phyloP scores from a whole-genome alignment of 1,140 invertebrate species.

The Megalopta genalis region DNA sequence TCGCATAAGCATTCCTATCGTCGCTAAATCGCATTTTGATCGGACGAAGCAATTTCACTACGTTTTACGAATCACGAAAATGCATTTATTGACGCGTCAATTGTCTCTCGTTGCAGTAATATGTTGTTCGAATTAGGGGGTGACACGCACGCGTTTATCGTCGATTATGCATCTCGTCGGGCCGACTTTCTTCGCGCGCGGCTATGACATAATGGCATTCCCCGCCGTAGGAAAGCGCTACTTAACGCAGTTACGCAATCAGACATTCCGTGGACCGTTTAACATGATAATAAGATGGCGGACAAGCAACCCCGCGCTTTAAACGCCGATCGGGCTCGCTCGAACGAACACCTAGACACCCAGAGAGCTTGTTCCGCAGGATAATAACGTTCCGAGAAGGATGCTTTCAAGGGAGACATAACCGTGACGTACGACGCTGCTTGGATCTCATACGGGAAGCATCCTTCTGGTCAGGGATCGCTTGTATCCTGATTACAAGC shows the following conservation, averaged over 20 bases:
- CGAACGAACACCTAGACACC: no score
- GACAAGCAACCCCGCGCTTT: not conserved
- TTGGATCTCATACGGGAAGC: constrained; percentile 6
- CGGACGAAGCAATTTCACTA: no score
- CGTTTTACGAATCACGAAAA: no score
- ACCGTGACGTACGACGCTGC: not conserved
- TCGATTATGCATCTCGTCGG: not conserved
- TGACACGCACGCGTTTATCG: not conserved
- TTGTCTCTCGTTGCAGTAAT: no score
- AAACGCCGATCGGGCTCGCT: not conserved
- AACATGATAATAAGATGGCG: constrained; percentile 15
- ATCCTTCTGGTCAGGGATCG: constrained; percentile 54
- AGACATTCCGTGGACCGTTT: not conserved
- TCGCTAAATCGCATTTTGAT: no score
- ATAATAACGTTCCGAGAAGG: constrained; percentile 2
- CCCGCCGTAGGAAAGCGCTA: constrained; percentile 12
- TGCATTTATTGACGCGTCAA: no score
- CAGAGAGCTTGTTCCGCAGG: not conserved
- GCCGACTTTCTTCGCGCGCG: not conserved
- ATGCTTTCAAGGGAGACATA: not conserved
- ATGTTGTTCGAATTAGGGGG: not conserved
- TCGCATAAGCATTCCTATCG: no score
- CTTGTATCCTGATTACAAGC: constrained; percentile 55
- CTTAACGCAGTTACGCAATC: constrained; percentile 24
- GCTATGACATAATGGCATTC: constrained; percentile 25